These are phyloP conservation scores for Campopleginae sp. DNA, from an alignment of 2,888 invertebrate genomes.

Conservation along the genomic window DNA sequence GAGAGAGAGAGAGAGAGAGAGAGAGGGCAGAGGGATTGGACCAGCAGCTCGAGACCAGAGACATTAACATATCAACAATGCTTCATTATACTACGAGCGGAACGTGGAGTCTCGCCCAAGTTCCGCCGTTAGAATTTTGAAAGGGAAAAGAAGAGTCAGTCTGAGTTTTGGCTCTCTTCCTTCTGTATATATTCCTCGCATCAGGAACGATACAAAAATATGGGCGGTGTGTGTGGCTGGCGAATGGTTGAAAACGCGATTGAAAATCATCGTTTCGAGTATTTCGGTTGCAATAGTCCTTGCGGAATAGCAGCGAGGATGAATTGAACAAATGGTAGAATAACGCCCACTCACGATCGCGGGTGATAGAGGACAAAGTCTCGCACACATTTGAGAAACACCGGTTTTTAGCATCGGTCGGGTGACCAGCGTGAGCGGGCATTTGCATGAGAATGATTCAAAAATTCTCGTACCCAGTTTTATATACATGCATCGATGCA, in stretches of 20 bases:
- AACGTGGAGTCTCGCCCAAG: conserved; percentile 57
- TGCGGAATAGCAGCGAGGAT: conserved; percentile 17
- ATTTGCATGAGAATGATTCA: conserved; percentile 79
- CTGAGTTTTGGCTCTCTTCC: not conserved
- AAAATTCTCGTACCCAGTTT: conserved; percentile 70
- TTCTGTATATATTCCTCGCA: conserved; percentile 1
- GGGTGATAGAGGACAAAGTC: conserved; percentile 38
- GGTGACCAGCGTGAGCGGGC: conserved; percentile 62
- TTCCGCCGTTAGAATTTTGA: conserved; percentile 42
- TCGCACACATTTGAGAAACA: conserved; percentile 56
- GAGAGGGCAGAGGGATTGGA: conserved; percentile 19
- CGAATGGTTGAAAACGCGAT: conserved; percentile 11
- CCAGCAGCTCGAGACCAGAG: conserved; percentile 48
- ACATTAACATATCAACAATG: conserved; percentile 81
- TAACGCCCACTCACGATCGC: conserved; percentile 47
- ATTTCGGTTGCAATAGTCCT: conserved; percentile 31
- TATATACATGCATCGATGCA: conserved; percentile 19
- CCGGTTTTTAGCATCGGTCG: conserved; percentile 60
- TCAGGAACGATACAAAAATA: conserved; percentile 42
- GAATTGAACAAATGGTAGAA: conserved; percentile 55
- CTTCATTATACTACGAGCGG: conserved; percentile 75
- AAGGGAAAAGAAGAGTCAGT: conserved; percentile 25
- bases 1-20: not conserved
- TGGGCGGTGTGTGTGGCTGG: conserved; percentile 12
- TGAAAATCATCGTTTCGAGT: conserved; percentile 42